Base-by-base conservation (phyloP, 1,140 invertebrate species). In the Tetramorium alpestre region DNA sequence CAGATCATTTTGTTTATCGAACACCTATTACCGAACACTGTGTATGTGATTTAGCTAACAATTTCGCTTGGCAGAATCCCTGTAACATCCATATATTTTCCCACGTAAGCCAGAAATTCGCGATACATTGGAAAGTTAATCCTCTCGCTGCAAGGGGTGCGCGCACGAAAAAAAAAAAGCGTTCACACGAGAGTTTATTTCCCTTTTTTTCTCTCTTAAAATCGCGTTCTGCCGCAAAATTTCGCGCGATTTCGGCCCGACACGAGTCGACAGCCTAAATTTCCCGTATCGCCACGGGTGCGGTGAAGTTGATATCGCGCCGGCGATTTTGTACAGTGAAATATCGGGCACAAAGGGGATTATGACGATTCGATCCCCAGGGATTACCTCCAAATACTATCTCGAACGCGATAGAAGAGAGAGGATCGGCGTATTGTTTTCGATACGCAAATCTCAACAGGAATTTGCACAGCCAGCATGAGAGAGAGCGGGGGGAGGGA, bases 341-440 rank as follows among this genome's bases (percentile, higher is more conserved):
- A 90, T 90, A 90, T 90, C 82, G 88, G 86, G 64, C 58, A 85
- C 89, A 90, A 90, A 90, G 86, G 76, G 89, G 89, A 90, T 90
- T 90, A 90, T 86, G 88, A 86, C 81, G 81, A 90, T 90, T 90
- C 88, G 67, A 82, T 64, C 81, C 80, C 88, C 70, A 67, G 77
- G 89, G 89, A 90, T 90, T 90, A 85, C 88, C 82, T 88, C 80
- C 87, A 81, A 90, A 90, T 89, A 76, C 76, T 88, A 85, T 84
- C 80, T 84, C 80, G 69, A 13, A 60, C n/a, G 69, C 33, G 51
- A 41, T 44, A 47, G 80, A 58, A 62, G 80, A 58, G 81, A 56
- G 75, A 88, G 73, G 73, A 84, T 84, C 54, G 28, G 80, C 54
- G 80, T 84, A 84, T 84, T 84, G 80, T 84, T 84, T 84, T 75